These are phyloP conservation scores for Camelus dromedarius DNA, from an alignment of 2,113 vertebrate species.

Conservation along the genomic window DNA sequence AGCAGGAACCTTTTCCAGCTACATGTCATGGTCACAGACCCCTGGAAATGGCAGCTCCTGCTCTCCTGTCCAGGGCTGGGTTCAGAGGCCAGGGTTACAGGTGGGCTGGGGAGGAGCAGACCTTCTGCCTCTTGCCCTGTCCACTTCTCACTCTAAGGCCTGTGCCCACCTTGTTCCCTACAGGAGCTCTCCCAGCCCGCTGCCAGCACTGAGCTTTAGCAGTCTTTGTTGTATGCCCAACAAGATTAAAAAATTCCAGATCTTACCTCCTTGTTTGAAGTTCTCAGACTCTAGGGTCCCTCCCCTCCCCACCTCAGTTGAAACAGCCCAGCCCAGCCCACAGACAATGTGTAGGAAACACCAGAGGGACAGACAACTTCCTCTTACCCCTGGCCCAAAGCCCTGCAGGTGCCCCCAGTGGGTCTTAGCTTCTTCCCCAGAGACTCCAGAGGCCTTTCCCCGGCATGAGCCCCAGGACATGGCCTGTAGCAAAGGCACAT, in stretches of 20 bases:
- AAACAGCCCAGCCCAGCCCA: background rate
- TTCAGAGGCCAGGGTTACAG: background rate
- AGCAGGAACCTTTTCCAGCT: background rate
- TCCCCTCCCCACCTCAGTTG: background rate
- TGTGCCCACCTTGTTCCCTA: background rate
- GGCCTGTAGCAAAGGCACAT: background rate
- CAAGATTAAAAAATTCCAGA: constrained; percentile 76
- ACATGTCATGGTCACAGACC: background rate
- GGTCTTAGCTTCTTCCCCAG: background rate
- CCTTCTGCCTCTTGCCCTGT: background rate
- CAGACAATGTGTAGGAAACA: background rate
- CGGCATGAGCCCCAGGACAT: background rate
- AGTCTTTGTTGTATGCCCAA: constrained; percentile 55
- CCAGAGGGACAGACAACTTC: background rate
- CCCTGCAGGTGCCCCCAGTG: background rate
- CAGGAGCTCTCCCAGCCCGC: background rate
- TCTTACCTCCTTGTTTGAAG: constrained; percentile 37
- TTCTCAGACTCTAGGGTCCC: constrained; percentile 50
- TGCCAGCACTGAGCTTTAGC: background rate
- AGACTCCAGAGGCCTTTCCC: background rate
- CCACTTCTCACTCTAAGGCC: background rate
- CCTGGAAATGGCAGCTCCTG: background rate
- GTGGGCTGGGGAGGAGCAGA: background rate
- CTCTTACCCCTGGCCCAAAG: background rate
- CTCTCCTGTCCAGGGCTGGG: background rate